These are phyloP conservation scores for Prunella strophiata DNA, from an alignment of 2,797 vertebrate species.

Conservation along the genomic window DNA sequence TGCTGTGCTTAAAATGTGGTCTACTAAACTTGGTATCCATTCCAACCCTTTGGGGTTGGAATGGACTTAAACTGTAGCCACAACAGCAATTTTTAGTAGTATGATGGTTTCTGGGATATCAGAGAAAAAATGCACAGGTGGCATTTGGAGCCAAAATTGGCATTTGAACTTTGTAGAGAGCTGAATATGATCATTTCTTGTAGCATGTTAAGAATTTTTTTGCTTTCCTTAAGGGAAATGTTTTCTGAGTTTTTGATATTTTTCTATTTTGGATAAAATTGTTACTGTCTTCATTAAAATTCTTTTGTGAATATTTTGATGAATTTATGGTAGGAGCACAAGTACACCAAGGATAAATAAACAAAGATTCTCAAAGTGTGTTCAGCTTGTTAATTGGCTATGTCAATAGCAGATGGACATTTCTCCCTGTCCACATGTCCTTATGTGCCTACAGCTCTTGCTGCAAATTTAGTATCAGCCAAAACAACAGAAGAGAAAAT, in stretches of 20 bases:
- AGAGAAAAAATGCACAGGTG: not conserved
- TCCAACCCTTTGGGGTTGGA: not conserved
- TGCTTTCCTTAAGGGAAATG: not conserved
- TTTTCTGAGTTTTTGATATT: not conserved
- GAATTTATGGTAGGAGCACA: not conserved
- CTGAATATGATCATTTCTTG: not conserved
- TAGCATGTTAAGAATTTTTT: not conserved
- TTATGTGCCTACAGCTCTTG: not conserved
- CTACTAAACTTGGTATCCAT: not conserved
- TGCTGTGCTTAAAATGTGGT: not conserved
- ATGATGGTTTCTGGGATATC: not conserved
- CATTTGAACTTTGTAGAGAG: not conserved
- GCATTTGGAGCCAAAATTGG: not conserved
- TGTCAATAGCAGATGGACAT: slow-evolving; percentile 49
- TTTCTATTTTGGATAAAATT: not conserved
- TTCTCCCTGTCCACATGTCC: not conserved
- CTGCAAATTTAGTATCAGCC: not conserved
- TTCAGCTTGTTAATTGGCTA: slow-evolving; percentile 14
- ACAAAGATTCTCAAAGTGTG: not conserved
- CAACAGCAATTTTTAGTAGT: not conserved
- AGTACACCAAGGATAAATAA: not conserved
- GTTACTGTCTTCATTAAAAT: not conserved
- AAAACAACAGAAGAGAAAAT: not conserved
- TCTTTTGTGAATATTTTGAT: not conserved
- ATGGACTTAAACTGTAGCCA: not conserved